Evolutionary conservation across 2,888 invertebrate genomes (phyloP).

Genomic region (Brachyopa scutellaris): DNA sequence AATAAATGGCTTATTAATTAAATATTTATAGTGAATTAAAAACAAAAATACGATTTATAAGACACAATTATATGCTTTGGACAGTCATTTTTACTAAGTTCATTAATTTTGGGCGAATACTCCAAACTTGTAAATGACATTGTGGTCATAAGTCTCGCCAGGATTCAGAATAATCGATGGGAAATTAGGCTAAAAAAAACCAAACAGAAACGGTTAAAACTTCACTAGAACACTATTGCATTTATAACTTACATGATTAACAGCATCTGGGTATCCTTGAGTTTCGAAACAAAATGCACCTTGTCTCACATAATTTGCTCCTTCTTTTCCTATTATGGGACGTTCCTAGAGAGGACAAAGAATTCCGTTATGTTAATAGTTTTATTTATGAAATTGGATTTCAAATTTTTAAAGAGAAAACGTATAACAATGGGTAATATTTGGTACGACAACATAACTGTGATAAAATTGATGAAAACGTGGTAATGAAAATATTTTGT

Average conservation of each 20-base stretch:
- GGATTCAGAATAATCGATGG: slow-evolving; percentile 89
- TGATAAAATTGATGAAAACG: not conserved
- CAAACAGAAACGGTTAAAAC: slow-evolving; percentile 28
- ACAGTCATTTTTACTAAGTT: too few relatives aligned
- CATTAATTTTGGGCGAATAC: too few relatives aligned
- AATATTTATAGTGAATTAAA: too few relatives aligned
- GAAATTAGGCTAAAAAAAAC: slow-evolving; percentile 86
- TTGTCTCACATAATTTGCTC: slow-evolving; percentile 87
- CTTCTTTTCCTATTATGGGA: slow-evolving; percentile 87
- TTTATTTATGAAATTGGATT: slow-evolving; percentile 35
- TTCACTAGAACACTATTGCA: too few relatives aligned
- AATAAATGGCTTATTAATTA: too few relatives aligned
- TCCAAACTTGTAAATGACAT: slow-evolving; percentile 89
- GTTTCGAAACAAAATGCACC: slow-evolving; percentile 94
- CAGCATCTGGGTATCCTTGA: slow-evolving; percentile 95
- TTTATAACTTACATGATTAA: slow-evolving; percentile 87
- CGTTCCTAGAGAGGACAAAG: slow-evolving; percentile 60
- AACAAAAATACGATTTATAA: too few relatives aligned
- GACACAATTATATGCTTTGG: too few relatives aligned
- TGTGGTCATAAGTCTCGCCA: slow-evolving; percentile 87
- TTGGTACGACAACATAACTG: not conserved
- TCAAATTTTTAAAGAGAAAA: slow-evolving; percentile 1
- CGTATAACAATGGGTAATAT: slow-evolving; percentile 7
- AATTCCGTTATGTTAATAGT: too few relatives aligned
- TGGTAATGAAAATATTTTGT: slow-evolving; percentile 5